Conservation (phyloP, 2,113 vertebrate genomes). For the Nyctibius bracteatus region DNA sequence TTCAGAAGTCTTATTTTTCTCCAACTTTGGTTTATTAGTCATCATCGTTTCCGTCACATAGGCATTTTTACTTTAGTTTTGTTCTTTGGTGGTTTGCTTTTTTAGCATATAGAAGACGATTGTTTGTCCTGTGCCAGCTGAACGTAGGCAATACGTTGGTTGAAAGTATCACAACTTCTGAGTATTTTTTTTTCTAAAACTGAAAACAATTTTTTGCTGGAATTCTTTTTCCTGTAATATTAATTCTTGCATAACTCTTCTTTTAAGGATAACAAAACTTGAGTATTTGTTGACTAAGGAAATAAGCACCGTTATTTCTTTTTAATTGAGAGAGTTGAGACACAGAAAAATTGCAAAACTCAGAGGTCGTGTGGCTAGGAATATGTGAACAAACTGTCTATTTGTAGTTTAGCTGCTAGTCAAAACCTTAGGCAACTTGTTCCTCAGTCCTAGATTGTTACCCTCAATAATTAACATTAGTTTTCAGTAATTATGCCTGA, state of each 20-base stretch:
- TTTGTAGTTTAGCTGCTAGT: not conserved
- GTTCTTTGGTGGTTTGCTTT: not conserved
- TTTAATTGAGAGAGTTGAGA: not conserved
- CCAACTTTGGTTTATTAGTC: not conserved
- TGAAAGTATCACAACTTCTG: not conserved
- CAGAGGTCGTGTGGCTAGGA: not conserved
- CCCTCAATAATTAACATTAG: not conserved
- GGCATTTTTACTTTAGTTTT: not conserved
- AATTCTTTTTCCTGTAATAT: not conserved
- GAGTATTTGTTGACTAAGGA: not conserved
- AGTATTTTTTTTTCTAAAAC: not conserved
- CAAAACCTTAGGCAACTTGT: not conserved
- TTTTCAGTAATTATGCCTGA: not conserved
- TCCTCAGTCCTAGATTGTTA: not conserved
- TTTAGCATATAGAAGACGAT: not conserved
- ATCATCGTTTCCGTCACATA: constrained; percentile 12
- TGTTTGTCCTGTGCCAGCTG: not conserved
- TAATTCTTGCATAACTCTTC: not conserved
- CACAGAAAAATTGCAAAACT: not conserved
- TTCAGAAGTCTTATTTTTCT: not conserved
- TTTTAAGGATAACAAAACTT: not conserved
- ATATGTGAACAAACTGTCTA: not conserved
- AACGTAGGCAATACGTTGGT: not conserved
- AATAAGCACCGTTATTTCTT: not conserved
- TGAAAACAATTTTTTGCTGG: not conserved